A percentile compares a stretch with the other conserved stretches of the same genome.
Evolutionary conservation across 35 echinoderm and acorn worm species (phyloP).

Genomic region (Acanthaster planci): DNA sequence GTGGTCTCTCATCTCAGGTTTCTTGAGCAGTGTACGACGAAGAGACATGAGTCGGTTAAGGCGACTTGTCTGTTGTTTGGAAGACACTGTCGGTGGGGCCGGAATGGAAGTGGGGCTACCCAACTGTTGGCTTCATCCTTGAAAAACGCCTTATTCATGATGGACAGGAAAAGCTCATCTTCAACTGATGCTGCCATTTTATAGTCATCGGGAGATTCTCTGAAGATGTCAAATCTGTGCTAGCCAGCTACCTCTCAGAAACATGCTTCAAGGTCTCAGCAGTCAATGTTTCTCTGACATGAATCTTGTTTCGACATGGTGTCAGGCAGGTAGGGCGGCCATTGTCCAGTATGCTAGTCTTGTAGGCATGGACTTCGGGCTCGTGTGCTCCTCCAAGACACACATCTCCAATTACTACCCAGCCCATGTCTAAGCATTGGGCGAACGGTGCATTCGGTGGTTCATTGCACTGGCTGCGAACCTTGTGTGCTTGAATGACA

Average conservation of each 20-base stretch:
- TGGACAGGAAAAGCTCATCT: not conserved
- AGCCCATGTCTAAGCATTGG: slow-evolving; percentile 43
- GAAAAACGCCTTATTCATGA: not conserved
- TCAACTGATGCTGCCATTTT: slow-evolving; percentile 38
- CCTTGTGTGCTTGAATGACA: slow-evolving; percentile 29
- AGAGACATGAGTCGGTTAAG: slow-evolving; percentile 31
- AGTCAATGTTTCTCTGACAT: slow-evolving; percentile 31
- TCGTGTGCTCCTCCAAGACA: slow-evolving; percentile 28
- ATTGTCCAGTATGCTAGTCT: not conserved
- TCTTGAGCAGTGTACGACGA: not conserved
- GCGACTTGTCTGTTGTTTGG: slow-evolving; percentile 46
- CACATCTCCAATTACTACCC: slow-evolving; percentile 47
- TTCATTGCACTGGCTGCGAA: slow-evolving; percentile 17
- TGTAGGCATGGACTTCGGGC: not conserved
- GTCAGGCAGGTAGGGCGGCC: not conserved
- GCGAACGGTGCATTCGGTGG: slow-evolving; percentile 33
- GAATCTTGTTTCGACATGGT: not conserved
- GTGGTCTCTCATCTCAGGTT: slow-evolving; percentile 16
- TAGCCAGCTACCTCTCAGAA: not conserved
- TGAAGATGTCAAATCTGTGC: slow-evolving; percentile 5
- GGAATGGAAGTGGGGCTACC: slow-evolving; percentile 39
- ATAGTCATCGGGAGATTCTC: slow-evolving; percentile 11
- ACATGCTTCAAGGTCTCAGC: not conserved
- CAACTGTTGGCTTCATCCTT: slow-evolving; percentile 27
- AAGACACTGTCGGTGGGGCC: not conserved